Percentiles rank a stretch among this genome's conserved stretches.
phyloP scores from a whole-genome alignment of 2,888 invertebrate genomes.

The Papilio protenor region DNA sequence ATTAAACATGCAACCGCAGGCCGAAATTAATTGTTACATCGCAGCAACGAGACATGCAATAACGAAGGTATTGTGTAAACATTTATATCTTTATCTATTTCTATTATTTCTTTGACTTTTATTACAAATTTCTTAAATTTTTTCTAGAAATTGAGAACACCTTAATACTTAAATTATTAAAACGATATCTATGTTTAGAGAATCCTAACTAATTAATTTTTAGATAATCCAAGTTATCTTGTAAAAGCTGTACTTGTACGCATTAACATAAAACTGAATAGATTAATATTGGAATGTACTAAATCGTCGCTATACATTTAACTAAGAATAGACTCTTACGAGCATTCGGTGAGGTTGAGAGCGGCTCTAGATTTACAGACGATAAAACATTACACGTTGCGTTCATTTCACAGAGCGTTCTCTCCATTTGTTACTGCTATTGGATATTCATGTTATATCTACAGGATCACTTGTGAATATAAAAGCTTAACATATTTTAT shows the following conservation, averaged over 20 bases:
- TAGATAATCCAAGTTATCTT: background rate
- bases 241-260: constrained; percentile 9
- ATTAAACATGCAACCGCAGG: constrained; percentile 9
- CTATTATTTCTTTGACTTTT: background rate
- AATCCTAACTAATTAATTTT: constrained; percentile 5
- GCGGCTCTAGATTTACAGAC: constrained; percentile 19
- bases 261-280: constrained; percentile 44
- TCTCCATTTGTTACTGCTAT: constrained; percentile 31
- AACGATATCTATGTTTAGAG: background rate
- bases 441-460: constrained; percentile 34
- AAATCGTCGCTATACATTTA: constrained; percentile 45
- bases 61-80: background rate
- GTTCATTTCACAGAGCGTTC: constrained; percentile 29
- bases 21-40: constrained; percentile 24
- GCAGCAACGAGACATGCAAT: background rate
- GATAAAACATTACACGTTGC: constrained; percentile 38
- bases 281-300: constrained; percentile 53
- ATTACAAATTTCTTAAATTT: background rate
- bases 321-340: constrained; percentile 40
- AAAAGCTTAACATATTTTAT: constrained; percentile 29
- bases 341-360: constrained; percentile 21
- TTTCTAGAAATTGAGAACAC: background rate
- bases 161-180: background rate
- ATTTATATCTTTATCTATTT: no score
- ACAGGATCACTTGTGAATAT: constrained; percentile 27